Evolutionary conservation across 2,888 invertebrate species (phyloP), one percentile per base, ranked within the genome.

Genomic region (Sphaerophoria rueppellii): DNA sequence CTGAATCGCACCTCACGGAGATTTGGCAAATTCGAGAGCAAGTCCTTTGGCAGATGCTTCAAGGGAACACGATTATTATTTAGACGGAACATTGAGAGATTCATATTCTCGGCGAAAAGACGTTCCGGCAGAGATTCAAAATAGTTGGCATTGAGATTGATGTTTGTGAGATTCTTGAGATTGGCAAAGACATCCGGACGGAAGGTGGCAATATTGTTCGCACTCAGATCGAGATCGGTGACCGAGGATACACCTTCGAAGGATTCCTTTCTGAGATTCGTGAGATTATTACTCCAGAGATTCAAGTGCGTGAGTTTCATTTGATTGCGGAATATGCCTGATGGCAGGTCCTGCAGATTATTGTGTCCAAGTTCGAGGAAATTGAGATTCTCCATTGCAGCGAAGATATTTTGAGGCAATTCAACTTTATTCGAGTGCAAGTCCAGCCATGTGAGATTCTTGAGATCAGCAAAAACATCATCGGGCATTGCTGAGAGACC

Each of bases 91-190:
- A 90, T 92, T 71, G 91, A 91, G 58, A 95, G 90, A 87, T 93
- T 92, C 24, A 90, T 90, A 88, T 94, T 95, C 76, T 93, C 91
- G 75, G 90, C 90, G 87, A 95, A 94, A 57, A 95, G 91, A 87
- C 93, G 93, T 74, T 92, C 92, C 4, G 95, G 95, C 73, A 96
- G 88, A n/a, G 93, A 90, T 5, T 92, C 92, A 87, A 96, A 94
- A 87, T 94, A 93, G 89, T 96, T 96, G n/a, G 92, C 93, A 89
- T 93, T 94, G 82, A 97, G 92, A 89, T 95, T 94, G 55, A 97
- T 91, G 80, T 92, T 93, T 85, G 93, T 93, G 55, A 96, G 91
- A 89, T 95, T 94, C 40, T 91, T 92, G 72, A 96, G 91, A 80
- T 93, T 92, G 72, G 93, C 91, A 89, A 96, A 96, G 63, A 95